Conservation (phyloP, 2,113 vertebrate genomes). For the Muntiacus muntjak region DNA sequence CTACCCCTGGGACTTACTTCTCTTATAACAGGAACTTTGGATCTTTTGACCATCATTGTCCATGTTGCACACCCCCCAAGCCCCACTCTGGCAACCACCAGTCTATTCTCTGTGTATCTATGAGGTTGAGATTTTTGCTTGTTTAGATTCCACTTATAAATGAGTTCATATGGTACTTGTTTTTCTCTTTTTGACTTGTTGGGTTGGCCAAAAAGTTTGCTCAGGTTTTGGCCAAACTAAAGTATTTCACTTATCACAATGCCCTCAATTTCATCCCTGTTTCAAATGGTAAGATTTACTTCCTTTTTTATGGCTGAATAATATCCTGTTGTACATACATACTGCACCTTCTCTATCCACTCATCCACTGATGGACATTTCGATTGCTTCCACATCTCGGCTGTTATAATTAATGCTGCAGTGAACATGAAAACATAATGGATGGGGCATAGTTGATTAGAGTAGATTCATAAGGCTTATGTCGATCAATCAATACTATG, state of each 20-base stretch:
- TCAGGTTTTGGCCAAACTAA: neutral
- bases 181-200: neutral
- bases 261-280: neutral
- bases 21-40: neutral
- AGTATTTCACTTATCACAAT: neutral
- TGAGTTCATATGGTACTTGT: neutral
- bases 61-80: too few relatives aligned
- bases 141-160: neutral
- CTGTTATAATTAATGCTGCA: too few relatives aligned
- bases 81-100: neutral
- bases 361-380: neutral
- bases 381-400: neutral
- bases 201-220: neutral
- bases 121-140: neutral
- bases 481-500: accelerated
- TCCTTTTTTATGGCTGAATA: neutral
- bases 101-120: too few relatives aligned
- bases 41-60: neutral
- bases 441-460: neutral
- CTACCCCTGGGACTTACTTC: neutral
- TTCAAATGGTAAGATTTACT: neutral
- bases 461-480: neutral
- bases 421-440: neutral
- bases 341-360: neutral
- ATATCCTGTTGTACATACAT: neutral